Base-by-base conservation (phyloP, 2,113 vertebrate species). In the Phylloscopus trochiloides region DNA sequence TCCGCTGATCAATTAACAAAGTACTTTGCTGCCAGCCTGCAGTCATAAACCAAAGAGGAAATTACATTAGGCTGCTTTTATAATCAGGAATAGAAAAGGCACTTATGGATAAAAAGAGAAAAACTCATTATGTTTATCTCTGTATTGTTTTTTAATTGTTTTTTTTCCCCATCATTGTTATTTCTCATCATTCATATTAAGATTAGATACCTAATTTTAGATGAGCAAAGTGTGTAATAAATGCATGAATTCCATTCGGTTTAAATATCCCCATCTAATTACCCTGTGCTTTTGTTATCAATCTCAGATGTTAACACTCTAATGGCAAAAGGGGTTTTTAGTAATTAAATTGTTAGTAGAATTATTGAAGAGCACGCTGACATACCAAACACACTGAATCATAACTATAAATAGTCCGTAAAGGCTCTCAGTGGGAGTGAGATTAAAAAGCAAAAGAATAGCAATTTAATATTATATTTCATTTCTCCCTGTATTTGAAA, bases 191-290 rank as follows among this genome's bases (percentile, higher is more conserved):
- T 88, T 97, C 83, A 91, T 96, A 95, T 96, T 97, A 82, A 97
- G 86, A 97, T 96, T 95, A 96, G 89, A 94, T 97, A 47, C 76
- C 97, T 97, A 97, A 96, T 98, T 97, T 97, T 95, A 97, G 80
- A 90, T 90, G 85, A 88, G 91, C 65, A 89, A 95, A 93, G 88
- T 88, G 63, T 95, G 78, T 79, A 94, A 89, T 96, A 87, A 90
- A 93, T 91, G 93, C 88, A 66, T 94, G 71, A 95, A 93, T 97
- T 95, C 51, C 34, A 79, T 97, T 97, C 96, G 76, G 91, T 96
- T 96, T 96, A 97, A 97, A 96, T 96, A 85, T 74, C 62, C 81
- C 68, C 71, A 32, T 91, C 93, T 97, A 96, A 97, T 98, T 97
- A 93, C 87, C 36, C 88, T 71, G 47, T 96, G 71, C 86, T 95